phyloP scores from a whole-genome alignment of 1,140 invertebrate genomes.

The Diorhabda carinulata region DNA sequence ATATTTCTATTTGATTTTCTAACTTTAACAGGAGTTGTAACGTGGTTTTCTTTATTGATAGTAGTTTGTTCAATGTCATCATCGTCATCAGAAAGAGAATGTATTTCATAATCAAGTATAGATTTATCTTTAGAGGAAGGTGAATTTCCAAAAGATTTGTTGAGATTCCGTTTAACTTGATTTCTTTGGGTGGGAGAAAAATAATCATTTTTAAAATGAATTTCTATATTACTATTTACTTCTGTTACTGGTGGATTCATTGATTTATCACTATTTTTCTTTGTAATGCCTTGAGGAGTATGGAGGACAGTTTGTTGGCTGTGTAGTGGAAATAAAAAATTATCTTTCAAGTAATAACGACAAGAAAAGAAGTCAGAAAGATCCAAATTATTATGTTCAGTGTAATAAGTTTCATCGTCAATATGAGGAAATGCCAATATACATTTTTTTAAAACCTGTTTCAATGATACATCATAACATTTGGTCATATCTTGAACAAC shows the following conservation, averaged over 20 bases:
- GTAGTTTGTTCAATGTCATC: slow-evolving; percentile 10
- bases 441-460: slow-evolving; percentile 7
- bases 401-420: not conserved
- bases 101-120: slow-evolving; percentile 26
- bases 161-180: slow-evolving; percentile 12
- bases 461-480: not conserved
- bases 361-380: not conserved
- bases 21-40: slow-evolving; percentile 3
- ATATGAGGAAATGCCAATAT: not conserved
- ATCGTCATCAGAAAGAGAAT: slow-evolving; percentile 22
- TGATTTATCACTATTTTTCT: not conserved
- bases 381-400: not conserved
- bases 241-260: not conserved
- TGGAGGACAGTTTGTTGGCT: not conserved
- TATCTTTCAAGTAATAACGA: not conserved
- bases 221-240: slow-evolving; percentile 5
- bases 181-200: slow-evolving; percentile 4
- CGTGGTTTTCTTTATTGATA: not conserved
- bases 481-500: slow-evolving; percentile 7
- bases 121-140: slow-evolving; percentile 1
- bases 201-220: not conserved
- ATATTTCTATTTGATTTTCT: slow-evolving; percentile 10
- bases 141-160: slow-evolving; percentile 11
- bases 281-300: not conserved
- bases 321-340: not conserved